Conservation (phyloP, 2,797 vertebrate genomes). For the Scolopax bukidnonensis region DNA sequence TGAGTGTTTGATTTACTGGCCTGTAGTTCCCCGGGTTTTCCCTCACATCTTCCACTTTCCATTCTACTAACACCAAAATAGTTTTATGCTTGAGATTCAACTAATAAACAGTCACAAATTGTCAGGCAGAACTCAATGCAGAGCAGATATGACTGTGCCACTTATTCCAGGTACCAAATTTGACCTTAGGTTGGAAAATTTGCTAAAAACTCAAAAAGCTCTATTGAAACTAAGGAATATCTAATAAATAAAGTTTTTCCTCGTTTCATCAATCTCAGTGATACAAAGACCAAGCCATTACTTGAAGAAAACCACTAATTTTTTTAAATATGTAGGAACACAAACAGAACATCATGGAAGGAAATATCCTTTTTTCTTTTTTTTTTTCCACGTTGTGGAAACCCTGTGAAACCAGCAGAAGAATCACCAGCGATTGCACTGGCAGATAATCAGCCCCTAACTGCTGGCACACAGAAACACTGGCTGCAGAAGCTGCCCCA, state of each 20-base stretch:
- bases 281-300: neutral
- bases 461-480: neutral
- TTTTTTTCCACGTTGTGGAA: accelerated
- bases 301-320: neutral
- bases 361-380: neutral
- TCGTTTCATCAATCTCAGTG: neutral
- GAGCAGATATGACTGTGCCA: neutral
- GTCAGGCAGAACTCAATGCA: neutral
- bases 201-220: neutral
- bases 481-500: neutral
- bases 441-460: neutral
- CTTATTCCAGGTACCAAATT: neutral
- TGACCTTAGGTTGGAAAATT: neutral
- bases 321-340: neutral
- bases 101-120: neutral
- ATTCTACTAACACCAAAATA: neutral
- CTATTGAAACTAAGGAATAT: neutral
- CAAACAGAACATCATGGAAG: neutral
- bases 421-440: accelerated
- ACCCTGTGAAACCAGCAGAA: neutral
- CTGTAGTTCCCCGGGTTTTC: neutral
- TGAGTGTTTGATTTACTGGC: neutral
- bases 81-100: neutral
- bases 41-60: neutral
- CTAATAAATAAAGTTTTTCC: neutral